Base-by-base conservation (phyloP, 2,113 vertebrate genomes). In the Asarcornis scutulata region DNA sequence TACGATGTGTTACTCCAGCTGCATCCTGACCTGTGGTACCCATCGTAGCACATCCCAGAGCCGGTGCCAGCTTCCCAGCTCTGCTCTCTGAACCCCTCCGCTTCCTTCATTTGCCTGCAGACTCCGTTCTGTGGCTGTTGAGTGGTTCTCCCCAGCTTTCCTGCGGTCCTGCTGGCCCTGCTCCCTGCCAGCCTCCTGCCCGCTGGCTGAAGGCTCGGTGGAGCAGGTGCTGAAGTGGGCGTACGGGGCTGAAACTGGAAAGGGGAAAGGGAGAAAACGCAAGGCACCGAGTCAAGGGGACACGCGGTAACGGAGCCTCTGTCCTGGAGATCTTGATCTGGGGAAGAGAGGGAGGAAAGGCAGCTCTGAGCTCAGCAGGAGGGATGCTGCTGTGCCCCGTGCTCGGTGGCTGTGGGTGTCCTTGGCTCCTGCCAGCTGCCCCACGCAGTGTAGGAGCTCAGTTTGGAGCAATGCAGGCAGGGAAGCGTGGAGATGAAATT, bases 111-210 rank as follows among this genome's bases (percentile, higher is more conserved):
- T 89, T 40, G 21, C 2, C 4, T 23, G 48, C 50, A 7, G 52
- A 3, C 79, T 42, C 55, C 1, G 0, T 2, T 34, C 68, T 83
- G 15, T 42, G 32, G 6, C 3, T 7, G n/a, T 53, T 42, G n/a
- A 80, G 38, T 52, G 1, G 8, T 68, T 79, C 89, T 82, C 38
- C 7, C 4, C 6, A 1, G 5, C 5, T 78, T 84, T 69, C 17
- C n/a, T 66, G 46, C 29, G 42, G 9, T 60, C 25, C n/a, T 42
- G 6, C 2, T 83, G 68, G 40, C 50, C 15, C 25, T 75, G 9
- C 26, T 72, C 50, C 15, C 29, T 72, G 69, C 69, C 69, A 72
- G 69, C 69, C 69, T 72, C 69, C 69, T 34, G 53, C 69, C 34
- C 6, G 2, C 18, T 72, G n/a, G n/a, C n/a, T n/a, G n/a, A n/a